These are phyloP conservation scores for Helicoverpa armigera DNA, from an alignment of 1,140 invertebrate species.

Conservation along the genomic window DNA sequence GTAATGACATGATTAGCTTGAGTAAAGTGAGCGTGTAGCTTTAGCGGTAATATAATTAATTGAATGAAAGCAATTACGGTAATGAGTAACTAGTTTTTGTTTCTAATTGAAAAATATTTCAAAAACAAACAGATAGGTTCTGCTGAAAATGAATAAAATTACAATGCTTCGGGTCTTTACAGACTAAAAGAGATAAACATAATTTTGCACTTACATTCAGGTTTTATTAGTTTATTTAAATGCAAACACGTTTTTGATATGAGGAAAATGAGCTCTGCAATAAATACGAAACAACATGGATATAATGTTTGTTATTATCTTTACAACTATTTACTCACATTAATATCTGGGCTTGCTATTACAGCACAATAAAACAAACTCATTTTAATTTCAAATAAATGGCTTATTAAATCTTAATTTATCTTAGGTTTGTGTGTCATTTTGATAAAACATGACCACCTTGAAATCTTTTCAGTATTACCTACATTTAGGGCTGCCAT, in stretches of 20 bases:
- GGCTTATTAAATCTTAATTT: too few species aligned
- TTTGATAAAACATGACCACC: slow-evolving; percentile 13
- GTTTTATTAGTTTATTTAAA: too few species aligned
- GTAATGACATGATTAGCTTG: slow-evolving; percentile 7
- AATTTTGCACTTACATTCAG: too few species aligned
- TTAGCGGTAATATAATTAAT: not conserved
- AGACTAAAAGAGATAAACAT: too few species aligned
- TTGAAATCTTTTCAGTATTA: slow-evolving; percentile 13
- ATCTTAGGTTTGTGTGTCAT: too few species aligned
- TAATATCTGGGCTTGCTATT: not conserved
- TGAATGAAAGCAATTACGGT: slow-evolving; percentile 1
- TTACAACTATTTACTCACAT: not conserved
- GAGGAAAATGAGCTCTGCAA: not conserved
- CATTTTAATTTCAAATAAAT: not conserved
- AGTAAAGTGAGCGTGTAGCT: not conserved
- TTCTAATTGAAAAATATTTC: not conserved
- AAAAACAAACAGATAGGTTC: too few species aligned
- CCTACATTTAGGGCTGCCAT: too few species aligned
- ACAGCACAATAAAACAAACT: not conserved
- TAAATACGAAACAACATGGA: too few species aligned
- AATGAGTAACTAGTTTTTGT: slow-evolving; percentile 4
- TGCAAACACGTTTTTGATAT: not conserved
- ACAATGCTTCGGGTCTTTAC: not conserved
- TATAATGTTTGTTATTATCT: too few species aligned
- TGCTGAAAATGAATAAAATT: not conserved